Conservation (phyloP, 2,113 vertebrate species). For the Romanogobio albipinnatus region DNA sequence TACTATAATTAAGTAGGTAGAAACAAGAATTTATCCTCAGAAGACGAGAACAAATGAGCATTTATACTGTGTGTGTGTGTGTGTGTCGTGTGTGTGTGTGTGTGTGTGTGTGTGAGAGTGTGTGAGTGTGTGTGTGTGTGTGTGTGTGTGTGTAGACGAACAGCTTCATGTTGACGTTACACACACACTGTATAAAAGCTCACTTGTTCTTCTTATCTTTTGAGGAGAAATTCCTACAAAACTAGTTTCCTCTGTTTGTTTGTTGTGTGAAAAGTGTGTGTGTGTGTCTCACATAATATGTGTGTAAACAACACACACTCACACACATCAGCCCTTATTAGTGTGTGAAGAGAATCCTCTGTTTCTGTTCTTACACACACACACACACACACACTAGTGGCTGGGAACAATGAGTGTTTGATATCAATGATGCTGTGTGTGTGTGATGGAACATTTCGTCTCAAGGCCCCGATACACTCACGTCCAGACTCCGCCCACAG, state of each 20-base stretch:
- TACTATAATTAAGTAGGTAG: no score
- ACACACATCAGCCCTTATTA: not conserved
- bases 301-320: not conserved
- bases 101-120: no score
- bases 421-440: not conserved
- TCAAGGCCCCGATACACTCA: not conserved
- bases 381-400: not conserved
- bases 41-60: not conserved
- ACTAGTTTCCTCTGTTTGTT: slow-evolving; percentile 1
- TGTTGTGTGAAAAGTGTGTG: no score
- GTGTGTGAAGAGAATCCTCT: not conserved
- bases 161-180: not conserved
- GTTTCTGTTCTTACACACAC: not conserved
- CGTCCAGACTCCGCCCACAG: no score
- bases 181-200: not conserved
- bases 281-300: no score
- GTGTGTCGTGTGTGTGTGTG: not conserved
- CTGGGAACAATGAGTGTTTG: slow-evolving; percentile 18
- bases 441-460: not conserved
- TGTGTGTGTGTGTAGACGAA: not conserved
- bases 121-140: no score
- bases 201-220: not conserved
- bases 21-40: no score
- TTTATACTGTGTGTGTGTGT: not conserved
- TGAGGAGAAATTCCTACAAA: slow-evolving; percentile 10